phyloP scores from a whole-genome alignment of 1,140 invertebrate genomes.

The Dolichoris vasculosae region DNA sequence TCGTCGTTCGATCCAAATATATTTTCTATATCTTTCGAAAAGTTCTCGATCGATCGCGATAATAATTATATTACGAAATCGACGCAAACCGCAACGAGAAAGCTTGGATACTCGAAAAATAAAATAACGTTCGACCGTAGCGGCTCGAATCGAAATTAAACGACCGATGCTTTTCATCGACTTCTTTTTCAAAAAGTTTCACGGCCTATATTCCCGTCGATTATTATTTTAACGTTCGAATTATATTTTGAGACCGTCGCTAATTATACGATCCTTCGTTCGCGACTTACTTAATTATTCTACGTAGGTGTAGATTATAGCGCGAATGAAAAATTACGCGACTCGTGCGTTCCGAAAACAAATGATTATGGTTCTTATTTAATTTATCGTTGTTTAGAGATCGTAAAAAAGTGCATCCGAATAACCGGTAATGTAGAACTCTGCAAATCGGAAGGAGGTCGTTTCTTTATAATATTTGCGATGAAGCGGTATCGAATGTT shows the following conservation, averaged over 20 bases:
- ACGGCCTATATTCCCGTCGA: neutral
- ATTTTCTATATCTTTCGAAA: too few species aligned
- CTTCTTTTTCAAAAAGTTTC: neutral
- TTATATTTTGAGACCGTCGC: neutral
- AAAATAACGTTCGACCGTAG: too few species aligned
- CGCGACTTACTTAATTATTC: neutral
- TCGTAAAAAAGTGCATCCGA: neutral
- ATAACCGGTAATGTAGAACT: neutral
- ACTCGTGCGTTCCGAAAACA: too few species aligned
- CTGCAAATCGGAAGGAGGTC: neutral
- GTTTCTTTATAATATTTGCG: neutral
- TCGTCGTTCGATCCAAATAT: too few species aligned
- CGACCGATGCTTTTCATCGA: too few species aligned
- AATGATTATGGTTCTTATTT: neutral
- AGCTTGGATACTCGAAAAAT: too few species aligned
- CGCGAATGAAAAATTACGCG: neutral
- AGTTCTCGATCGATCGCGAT: too few species aligned
- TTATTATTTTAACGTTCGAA: neutral
- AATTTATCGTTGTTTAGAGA: neutral
- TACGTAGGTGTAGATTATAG: neutral
- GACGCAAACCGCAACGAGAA: too few species aligned
- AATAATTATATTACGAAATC: too few species aligned
- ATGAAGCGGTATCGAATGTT: too few species aligned
- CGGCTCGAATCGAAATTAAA: too few species aligned
- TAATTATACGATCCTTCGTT: neutral